A percentile compares a stretch with the other conserved stretches of the same genome.
These are phyloP conservation scores for Rugalucina vietnamica DNA, from an alignment of 2,888 invertebrate genomes.

Conservation along the genomic window DNA sequence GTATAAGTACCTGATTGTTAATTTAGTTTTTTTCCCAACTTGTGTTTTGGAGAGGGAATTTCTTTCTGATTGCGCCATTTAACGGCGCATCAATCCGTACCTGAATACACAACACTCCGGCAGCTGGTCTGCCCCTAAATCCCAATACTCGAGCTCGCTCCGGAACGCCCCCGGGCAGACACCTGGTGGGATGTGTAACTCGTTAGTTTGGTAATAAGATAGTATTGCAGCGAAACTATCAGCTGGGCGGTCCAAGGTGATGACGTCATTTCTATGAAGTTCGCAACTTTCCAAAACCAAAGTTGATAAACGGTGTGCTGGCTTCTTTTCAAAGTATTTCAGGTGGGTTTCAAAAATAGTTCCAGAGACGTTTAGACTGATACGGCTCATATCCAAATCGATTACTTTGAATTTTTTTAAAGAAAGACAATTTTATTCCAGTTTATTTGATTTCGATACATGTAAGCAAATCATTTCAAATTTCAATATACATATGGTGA, in stretches of 20 bases:
- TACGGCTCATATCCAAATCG: neutral
- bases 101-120: slow-evolving; percentile 47
- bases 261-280: neutral
- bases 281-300: neutral
- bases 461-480: no score
- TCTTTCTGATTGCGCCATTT: no score
- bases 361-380: neutral
- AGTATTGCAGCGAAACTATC: slow-evolving; percentile 49
- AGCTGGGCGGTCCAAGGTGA: slow-evolving; percentile 44
- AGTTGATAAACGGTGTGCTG: neutral
- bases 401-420: no score
- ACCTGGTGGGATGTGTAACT: slow-evolving; percentile 50
- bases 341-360: neutral
- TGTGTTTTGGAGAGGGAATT: no score
- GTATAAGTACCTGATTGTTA: no score
- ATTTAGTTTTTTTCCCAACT: no score
- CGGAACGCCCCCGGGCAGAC: slow-evolving; percentile 48
- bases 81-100: no score
- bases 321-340: neutral
- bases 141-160: slow-evolving; percentile 50
- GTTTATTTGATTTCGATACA: no score
- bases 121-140: slow-evolving; percentile 23
- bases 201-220: slow-evolving; percentile 47
- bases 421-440: no score
- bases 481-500: no score